Evolutionary conservation across 1,140 invertebrate species (phyloP).

Genomic region (Cyrtorhinus lividipennis): DNA sequence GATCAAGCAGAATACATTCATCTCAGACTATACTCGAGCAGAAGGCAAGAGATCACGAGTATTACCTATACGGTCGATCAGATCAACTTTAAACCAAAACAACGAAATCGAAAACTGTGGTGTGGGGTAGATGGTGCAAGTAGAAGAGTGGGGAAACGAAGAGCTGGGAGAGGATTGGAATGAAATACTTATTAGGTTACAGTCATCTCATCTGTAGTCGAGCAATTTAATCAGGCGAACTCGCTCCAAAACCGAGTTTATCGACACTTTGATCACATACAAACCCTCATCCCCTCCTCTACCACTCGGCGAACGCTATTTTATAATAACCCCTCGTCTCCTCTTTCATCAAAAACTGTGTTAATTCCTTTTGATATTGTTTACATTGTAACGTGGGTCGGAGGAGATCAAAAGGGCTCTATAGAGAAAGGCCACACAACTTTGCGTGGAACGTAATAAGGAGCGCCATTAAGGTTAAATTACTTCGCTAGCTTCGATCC

Average conservation of each 20-base stretch:
- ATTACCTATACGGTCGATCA: no score
- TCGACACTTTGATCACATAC: constrained; percentile 7
- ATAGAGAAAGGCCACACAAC: not conserved
- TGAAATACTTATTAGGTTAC: not conserved
- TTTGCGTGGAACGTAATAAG: constrained; percentile 1
- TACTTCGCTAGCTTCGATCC: not conserved
- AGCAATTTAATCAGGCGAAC: not conserved
- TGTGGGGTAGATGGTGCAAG: no score
- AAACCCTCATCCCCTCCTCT: not conserved
- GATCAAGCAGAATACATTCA: no score
- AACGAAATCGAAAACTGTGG: no score
- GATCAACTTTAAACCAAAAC: no score
- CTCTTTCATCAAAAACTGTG: constrained; percentile 5
- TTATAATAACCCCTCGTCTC: not conserved
- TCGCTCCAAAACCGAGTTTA: constrained; percentile 7
- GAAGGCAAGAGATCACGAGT: no score
- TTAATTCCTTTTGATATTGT: constrained; percentile 8
- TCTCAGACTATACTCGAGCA: no score
- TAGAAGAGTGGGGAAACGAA: not conserved
- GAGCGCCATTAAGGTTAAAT: not conserved
- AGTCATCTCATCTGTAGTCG: not conserved
- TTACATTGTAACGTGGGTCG: not conserved
- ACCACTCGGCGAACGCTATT: not conserved
- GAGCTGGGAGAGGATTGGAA: not conserved
- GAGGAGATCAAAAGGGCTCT: not conserved